These are phyloP conservation scores for Sarcophilus harrisii DNA, from an alignment of 2,797 vertebrate genomes.

Conservation along the genomic window DNA sequence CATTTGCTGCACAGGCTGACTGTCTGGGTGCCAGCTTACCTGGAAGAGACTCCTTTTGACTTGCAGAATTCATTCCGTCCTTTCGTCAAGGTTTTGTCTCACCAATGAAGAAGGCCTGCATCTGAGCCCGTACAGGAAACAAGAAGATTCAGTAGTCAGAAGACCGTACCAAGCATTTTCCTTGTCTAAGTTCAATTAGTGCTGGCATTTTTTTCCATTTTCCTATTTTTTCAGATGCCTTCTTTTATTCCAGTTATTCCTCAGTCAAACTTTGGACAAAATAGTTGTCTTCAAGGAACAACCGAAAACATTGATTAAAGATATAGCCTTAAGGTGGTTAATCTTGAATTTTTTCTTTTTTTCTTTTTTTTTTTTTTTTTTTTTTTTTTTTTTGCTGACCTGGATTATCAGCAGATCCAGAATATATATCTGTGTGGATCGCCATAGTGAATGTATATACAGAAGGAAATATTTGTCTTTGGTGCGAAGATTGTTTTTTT, in stretches of 20 bases:
- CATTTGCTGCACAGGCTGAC: constrained; percentile 54
- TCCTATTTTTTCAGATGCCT: constrained; percentile 28
- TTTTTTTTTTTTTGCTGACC: constrained; percentile 37
- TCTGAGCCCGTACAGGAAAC: not conserved
- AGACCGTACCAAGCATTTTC: not conserved
- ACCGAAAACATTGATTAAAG: constrained; percentile 69
- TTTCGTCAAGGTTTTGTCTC: constrained; percentile 40
- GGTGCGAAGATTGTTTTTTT: constrained; percentile 52
- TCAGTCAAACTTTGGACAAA: constrained; percentile 50
- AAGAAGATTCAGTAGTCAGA: not conserved
- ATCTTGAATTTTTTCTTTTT: constrained; percentile 54
- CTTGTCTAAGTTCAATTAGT: not conserved
- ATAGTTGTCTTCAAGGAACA: constrained; percentile 60
- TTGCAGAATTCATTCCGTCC: constrained; percentile 37
- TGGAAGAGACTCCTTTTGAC: constrained; percentile 51
- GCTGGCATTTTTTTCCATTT: constrained; percentile 35
- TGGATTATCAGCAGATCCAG: constrained; percentile 63
- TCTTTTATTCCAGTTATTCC: not conserved
- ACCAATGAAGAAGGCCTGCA: constrained; percentile 23
- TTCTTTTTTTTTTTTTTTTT: too few species aligned
- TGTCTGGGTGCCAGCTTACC: constrained; percentile 54
- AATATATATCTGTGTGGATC: constrained; percentile 49
- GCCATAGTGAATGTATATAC: constrained; percentile 49
- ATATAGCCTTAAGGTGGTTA: constrained; percentile 54
- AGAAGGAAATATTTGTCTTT: constrained; percentile 21